Base-by-base conservation (phyloP, 2,797 vertebrate genomes). In the Lates japonicus region DNA sequence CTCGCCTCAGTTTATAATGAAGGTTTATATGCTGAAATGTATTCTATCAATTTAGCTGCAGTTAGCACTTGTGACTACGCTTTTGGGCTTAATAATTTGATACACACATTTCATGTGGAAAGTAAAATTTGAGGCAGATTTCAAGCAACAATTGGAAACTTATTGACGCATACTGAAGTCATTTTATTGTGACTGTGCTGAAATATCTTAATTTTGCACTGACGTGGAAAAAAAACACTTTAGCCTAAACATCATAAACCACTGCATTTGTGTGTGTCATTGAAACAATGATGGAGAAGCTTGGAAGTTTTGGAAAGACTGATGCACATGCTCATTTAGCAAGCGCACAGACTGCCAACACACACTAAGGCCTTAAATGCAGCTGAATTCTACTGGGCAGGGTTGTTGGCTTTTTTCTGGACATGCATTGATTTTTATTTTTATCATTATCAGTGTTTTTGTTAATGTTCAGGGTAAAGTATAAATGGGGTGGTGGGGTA, bases 281-380 rank as follows among this genome's bases (percentile, higher is more conserved):
- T 76, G 17, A 87, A 77, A 72, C 31, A 2, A 42, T 61, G 70
- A 83, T 35, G 29, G 39, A 74, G 70, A 87, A 60, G 76, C 54
- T 81, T 62, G 14, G 39, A 69, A 35, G 55, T 66, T 74, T 70
- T 51, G 55, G n/a, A 58, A 46, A 68, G 69, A 79, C 25, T 0
- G 22, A 29, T 76, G 84, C 72, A 81, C 74, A 11, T 42, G 72
- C 80, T 88, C 64, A 12, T 82, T 78, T 54, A 70, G 61, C 41
- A n/a, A 22, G 58, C 61, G 61, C 72, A 41, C 77, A 66, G 73
- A 52, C 78, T 74, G 77, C 91, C 86, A 80, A 92, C 90, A 75
- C 86, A 89, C 93, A 86, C 87, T 86, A 89, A 91, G 83, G 93
- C 93, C 92, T 94, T 95, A 93, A 90, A 88, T 80, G 87, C 86